Evolutionary conservation across 2,113 vertebrate genomes (phyloP), one percentile per base, ranked within the genome.

Genomic region (Osmerus mordax): DNA sequence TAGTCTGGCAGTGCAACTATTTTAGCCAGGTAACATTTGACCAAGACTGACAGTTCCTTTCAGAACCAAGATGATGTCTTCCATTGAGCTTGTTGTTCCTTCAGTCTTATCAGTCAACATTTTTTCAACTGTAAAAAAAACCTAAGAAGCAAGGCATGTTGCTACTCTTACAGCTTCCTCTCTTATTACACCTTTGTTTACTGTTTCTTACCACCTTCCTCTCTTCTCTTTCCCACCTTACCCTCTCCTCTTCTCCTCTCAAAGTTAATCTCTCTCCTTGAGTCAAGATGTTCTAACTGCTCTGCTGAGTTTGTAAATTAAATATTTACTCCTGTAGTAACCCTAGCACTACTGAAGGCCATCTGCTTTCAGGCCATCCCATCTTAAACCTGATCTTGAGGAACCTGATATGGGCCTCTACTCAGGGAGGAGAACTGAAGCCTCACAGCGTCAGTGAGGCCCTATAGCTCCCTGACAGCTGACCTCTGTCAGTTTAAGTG

Each of bases 281-380:
- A 87, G 84, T 84, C 75, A 67, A 85, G 84, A 80, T 81, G 73
- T 84, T 74, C 29, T 78, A 60, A 80, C 18, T 71, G 70, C 76
- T 61, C 63, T 23, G 47, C 1, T 8, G n/a, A 79, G 77, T 75
- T 65, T 51, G 23, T 23, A 56, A 23, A 89, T 92, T 3, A 92
- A 92, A 91, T 88, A 91, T 93, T 93, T 63, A 92, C 19, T 64
- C 60, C 54, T 53, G 58, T 21, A 4, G 89, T 83, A 90, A 91
- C 19, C 36, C 71, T 84, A 91, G 78, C 74, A 1, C 23, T 1
- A 2, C 14, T 73, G 78, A 61, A 18, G 53, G 77, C 65, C 81
- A 83, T 74, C 84, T 89, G 86, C 76, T 70, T 67, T 55, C 28
- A 69, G 65, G 60, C 55, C 66, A 51, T 76, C 71, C 67, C 21